These are phyloP conservation scores for Mesorhabditis belari DNA, from an alignment of 2,888 invertebrate species.

Conservation along the genomic window DNA sequence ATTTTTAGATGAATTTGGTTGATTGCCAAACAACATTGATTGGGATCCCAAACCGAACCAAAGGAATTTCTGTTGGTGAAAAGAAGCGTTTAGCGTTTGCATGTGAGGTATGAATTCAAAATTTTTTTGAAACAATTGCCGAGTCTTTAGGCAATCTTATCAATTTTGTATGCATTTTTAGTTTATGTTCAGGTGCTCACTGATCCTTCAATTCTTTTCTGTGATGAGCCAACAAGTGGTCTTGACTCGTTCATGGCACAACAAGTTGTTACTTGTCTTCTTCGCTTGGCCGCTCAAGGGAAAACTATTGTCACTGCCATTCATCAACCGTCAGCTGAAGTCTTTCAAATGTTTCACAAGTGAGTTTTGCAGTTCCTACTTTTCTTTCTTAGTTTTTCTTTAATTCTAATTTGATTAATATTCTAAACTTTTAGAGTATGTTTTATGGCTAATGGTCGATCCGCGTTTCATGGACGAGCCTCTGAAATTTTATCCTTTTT, in stretches of 20 bases:
- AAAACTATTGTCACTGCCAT: conserved; percentile 87
- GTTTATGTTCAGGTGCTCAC: conserved; percentile 28
- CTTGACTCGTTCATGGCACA: conserved; percentile 44
- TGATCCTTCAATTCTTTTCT: conserved; percentile 40
- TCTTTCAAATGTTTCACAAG: conserved; percentile 78
- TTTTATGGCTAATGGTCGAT: conserved; percentile 41
- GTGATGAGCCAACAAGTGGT: conserved; percentile 42
- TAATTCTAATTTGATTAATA: too few species aligned
- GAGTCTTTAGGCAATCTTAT: too few species aligned
- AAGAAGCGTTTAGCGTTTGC: conserved; percentile 85
- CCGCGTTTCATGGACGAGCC: conserved; percentile 37
- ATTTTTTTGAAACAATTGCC: neutral
- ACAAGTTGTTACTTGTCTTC: conserved; percentile 49
- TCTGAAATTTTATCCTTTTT: conserved; percentile 30
- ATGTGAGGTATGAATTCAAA: conserved; percentile 68
- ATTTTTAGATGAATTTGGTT: conserved; percentile 34
- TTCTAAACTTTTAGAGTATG: too few species aligned
- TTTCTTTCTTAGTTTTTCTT: neutral
- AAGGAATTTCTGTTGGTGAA: conserved; percentile 85
- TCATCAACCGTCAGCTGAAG: conserved; percentile 86
- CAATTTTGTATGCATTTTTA: too few species aligned
- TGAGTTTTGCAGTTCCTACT: conserved; percentile 25
- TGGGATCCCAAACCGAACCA: conserved; percentile 53
- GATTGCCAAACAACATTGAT: conserved; percentile 38
- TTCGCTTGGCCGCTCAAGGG: conserved; percentile 61